Evolutionary conservation across 2,113 vertebrate genomes (phyloP).

Genomic region (Taurulus bubalis): DNA sequence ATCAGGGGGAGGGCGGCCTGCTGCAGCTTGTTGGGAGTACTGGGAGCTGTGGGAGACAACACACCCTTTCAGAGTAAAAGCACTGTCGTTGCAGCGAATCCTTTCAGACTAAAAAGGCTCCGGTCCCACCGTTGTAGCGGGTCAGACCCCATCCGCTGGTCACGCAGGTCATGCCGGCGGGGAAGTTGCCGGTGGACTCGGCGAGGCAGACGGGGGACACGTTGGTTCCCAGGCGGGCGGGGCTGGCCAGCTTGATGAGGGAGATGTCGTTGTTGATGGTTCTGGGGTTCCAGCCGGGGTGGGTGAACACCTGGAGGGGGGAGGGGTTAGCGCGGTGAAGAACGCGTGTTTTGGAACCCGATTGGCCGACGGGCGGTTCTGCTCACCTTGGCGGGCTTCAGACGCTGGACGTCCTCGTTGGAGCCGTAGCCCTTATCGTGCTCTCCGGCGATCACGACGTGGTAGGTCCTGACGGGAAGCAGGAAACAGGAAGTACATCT

Average conservation of each 20-base stretch:
- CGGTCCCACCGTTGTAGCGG: constrained; percentile 71
- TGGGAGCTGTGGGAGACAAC: constrained; percentile 56
- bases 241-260: constrained; percentile 78
- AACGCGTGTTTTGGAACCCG: neutral
- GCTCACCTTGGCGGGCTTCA: constrained; percentile 84
- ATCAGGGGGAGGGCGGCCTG: constrained; percentile 77
- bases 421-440: constrained; percentile 80
- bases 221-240: constrained; percentile 57
- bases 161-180: constrained; percentile 74
- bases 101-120: neutral
- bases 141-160: constrained; percentile 82
- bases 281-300: constrained; percentile 74
- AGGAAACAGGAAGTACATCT: neutral
- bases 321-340: neutral
- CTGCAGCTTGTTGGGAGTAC: constrained; percentile 80
- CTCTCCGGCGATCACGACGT: constrained; percentile 87
- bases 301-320: constrained; percentile 78
- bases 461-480: constrained; percentile 78
- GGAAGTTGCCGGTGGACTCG: constrained; percentile 56
- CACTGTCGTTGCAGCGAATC: neutral
- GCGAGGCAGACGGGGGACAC: constrained; percentile 69
- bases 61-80: constrained; percentile 9
- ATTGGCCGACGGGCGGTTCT: neutral
- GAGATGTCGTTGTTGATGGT: constrained; percentile 84
- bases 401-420: constrained; percentile 75